A percentile compares a stretch with the other conserved stretches of the same genome.
These are phyloP conservation scores for Hirtodrosophila duncani DNA, from an alignment of 2,888 invertebrate genomes.

Conservation along the genomic window DNA sequence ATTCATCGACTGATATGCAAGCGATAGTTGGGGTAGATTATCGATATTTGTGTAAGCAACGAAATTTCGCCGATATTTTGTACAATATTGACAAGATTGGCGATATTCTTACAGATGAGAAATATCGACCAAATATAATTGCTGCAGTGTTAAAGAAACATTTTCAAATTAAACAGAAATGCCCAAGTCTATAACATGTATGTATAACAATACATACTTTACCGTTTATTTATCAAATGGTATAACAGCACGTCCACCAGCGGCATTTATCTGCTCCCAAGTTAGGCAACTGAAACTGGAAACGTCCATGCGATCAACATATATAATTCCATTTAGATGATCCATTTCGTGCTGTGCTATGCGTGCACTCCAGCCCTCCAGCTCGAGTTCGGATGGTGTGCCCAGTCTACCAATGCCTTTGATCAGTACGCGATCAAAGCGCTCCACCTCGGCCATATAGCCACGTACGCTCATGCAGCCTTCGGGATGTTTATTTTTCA, in stretches of 20 bases:
- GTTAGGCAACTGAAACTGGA: conserved; percentile 81
- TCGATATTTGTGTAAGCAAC: too few relatives aligned
- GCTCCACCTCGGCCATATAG: conserved; percentile 83
- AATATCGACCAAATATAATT: too few relatives aligned
- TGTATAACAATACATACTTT: neutral
- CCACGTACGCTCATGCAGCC: conserved; percentile 86
- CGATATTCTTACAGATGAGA: too few relatives aligned
- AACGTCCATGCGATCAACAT: conserved; percentile 85
- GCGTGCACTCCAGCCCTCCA: conserved; percentile 84
- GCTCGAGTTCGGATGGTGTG: conserved; percentile 77
- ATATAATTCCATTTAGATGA: conserved; percentile 85
- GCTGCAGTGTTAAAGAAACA: neutral
- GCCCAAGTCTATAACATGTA: neutral
- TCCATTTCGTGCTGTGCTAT: conserved; percentile 89
- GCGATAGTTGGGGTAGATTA: too few relatives aligned
- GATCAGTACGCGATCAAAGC: conserved; percentile 82
- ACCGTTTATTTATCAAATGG: conserved; percentile 79
- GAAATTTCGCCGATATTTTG: too few relatives aligned
- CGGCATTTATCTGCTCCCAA: conserved; percentile 83
- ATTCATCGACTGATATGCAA: too few relatives aligned
- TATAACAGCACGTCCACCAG: conserved; percentile 82
- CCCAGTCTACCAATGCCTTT: conserved; percentile 81
- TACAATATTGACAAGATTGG: too few relatives aligned
- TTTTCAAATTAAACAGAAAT: conserved; percentile 3
- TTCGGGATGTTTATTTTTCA: conserved; percentile 80